phyloP scores from a whole-genome alignment of 2,888 invertebrate species.

The Adela reaumurella region DNA sequence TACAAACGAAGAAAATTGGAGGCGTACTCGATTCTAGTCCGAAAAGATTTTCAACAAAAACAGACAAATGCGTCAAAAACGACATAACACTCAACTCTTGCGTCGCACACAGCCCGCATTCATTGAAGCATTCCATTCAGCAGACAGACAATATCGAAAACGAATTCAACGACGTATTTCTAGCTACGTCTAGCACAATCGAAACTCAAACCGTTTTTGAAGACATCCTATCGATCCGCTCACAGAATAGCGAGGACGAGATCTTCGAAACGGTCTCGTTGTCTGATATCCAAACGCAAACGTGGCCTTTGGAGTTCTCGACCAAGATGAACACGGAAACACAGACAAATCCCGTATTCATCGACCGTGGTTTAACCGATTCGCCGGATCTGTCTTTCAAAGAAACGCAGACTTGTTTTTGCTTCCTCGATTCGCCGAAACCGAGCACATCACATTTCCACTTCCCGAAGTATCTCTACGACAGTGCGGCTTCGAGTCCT shows the following conservation, averaged over 20 bases:
- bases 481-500: conserved; percentile 27
- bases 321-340: conserved; percentile 34
- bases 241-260: conserved; percentile 35
- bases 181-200: conserved; percentile 1
- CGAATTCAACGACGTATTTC: background rate
- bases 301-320: conserved; percentile 35
- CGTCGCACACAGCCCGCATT: conserved; percentile 12
- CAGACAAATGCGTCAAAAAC: conserved; percentile 23
- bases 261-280: conserved; percentile 34
- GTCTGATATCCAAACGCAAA: conserved; percentile 43
- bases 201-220: conserved; percentile 39
- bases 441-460: conserved; percentile 7
- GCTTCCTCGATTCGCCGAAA: conserved; percentile 28
- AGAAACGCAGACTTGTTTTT: conserved; percentile 40
- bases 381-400: conserved; percentile 35
- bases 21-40: no score
- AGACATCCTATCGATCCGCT: conserved; percentile 30
- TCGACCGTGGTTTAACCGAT: conserved; percentile 5
- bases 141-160: conserved; percentile 32
- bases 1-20: conserved; percentile 12
- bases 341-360: background rate
- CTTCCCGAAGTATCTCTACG: conserved; percentile 16
- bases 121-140: conserved; percentile 13
- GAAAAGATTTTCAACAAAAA: conserved; percentile 23
- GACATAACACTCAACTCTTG: conserved; percentile 29